Evolutionary conservation across 1,140 invertebrate species (phyloP), one percentile per base, ranked within the genome.

Genomic region (Drosophila sp.): DNA sequence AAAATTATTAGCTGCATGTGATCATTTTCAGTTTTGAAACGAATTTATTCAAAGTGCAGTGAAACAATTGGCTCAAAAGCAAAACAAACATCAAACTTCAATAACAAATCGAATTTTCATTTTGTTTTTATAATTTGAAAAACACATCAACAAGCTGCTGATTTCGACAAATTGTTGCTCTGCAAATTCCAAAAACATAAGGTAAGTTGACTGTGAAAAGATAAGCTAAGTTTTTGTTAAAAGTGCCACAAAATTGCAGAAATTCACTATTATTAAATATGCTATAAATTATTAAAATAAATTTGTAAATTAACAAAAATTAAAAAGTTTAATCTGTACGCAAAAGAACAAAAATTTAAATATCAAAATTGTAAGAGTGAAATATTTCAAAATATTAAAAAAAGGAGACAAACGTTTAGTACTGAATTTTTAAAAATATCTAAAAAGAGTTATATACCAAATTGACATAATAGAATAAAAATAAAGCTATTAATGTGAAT

Each of bases 1-100:
- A n/a, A 72, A 25, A 50, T 38, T 38, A 67, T 72, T 72, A 32
- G 46, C 54, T 72, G 70, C 70, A 67, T 67, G 63, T 67, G 63
- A 53, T 53, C 54, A 34, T 61, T 66, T 84, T 80, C 1, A 67
- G 45, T 72, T 71, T n/a, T 40, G 21, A 21, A 18, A 54, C 34
- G 41, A 53, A 25, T 48, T 13, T 7, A 54, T 72, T 25, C 21
- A 54, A 61, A 71, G 61, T 72, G 51, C 43, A 63, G 69, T 72
- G 70, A 32, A 72, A 7, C 1, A 50, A 59, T 27, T 58, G 54
- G 43, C 25, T 50, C 1, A 34, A 8, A 40, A 51, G 16, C 8
- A 54, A 54, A 66, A 56, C 32, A 54, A 53, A 27, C 14, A 16
- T 2, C 21, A 21, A 21, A 21, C 4, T 21, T 21, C 13, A 38